Conservation (phyloP, 2,797 vertebrate genomes). For the Manis pentadactyla region DNA sequence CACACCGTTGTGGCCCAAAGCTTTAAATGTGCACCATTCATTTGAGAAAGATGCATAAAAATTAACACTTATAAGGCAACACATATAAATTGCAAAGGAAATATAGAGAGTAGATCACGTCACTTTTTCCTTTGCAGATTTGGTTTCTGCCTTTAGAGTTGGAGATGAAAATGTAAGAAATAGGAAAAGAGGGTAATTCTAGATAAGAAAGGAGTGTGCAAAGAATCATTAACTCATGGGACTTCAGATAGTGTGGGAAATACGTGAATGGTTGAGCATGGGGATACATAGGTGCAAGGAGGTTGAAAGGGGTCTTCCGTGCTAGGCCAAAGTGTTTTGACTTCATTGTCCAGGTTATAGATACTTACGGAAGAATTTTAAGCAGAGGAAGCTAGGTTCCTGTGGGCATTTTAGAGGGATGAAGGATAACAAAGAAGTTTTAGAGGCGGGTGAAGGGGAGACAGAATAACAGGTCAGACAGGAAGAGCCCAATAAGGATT, state of each 20-base stretch:
- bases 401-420: not conserved
- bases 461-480: not conserved
- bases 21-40: not conserved
- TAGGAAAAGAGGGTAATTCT: not conserved
- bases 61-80: not conserved
- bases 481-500: not conserved
- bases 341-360: not conserved
- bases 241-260: not conserved
- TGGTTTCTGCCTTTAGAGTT: not conserved
- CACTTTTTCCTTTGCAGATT: not conserved
- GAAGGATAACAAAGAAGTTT: not conserved
- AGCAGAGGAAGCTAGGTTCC: not conserved
- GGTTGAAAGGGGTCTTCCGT: not conserved
- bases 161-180: not conserved
- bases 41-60: not conserved
- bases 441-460: not conserved
- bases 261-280: not conserved
- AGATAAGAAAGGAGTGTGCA: not conserved
- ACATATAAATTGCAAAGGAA: not conserved
- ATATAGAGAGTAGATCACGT: rapidly evolving
- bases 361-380: not conserved
- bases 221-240: not conserved
- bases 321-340: not conserved
- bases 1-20: not conserved
- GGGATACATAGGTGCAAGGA: not conserved